phyloP scores from a whole-genome alignment of 1,140 invertebrate species.

The Oryzaephilus surinamensis region DNA sequence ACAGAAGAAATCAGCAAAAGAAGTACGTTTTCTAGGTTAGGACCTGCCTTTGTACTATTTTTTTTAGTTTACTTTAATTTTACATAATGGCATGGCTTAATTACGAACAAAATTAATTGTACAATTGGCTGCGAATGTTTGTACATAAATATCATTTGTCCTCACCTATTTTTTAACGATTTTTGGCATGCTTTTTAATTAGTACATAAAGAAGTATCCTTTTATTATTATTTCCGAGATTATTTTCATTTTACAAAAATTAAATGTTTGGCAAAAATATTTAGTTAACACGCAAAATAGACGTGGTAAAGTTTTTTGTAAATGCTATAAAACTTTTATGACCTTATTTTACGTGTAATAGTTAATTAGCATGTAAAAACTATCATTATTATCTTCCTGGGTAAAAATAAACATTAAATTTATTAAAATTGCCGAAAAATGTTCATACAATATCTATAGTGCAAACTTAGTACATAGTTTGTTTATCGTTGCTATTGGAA shows the following conservation, averaged over 20 bases:
- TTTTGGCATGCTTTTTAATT: neutral
- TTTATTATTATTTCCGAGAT: no score
- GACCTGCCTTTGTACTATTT: no score
- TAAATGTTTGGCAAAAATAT: neutral
- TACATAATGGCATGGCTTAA: neutral
- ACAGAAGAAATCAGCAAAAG: neutral
- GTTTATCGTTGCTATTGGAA: no score
- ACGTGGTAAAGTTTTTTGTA: neutral
- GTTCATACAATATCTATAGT: no score
- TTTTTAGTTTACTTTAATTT: neutral
- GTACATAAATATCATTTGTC: neutral
- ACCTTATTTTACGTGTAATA: neutral
- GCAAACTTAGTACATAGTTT: no score
- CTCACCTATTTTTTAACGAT: slow-evolving; percentile 5
- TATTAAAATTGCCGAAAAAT: no score
- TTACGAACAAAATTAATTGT: neutral
- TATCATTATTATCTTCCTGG: neutral
- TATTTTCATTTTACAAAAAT: no score
- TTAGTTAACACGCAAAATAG: neutral
- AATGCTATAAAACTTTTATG: neutral
- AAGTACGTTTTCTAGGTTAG: neutral
- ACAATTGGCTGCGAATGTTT: no score
- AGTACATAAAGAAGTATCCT: neutral
- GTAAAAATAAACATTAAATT: no score
- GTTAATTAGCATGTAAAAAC: neutral